Base-by-base conservation (phyloP, 2,113 vertebrate species). In the Synodontis membranacea region DNA sequence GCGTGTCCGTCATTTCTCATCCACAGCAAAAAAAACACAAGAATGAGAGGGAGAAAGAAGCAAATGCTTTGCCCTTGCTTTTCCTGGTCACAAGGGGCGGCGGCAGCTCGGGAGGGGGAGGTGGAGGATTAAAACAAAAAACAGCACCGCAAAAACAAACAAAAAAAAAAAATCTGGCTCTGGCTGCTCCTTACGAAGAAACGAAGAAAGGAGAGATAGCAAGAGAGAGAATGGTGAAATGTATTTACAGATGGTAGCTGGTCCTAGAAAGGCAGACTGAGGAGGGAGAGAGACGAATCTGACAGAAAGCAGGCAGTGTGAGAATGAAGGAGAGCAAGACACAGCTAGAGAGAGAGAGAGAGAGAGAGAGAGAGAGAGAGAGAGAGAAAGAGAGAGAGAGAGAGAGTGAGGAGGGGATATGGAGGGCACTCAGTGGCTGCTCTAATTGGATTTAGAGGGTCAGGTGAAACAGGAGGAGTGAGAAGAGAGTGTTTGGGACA, bases 1-100 rank as follows among this genome's bases (percentile, higher is more conserved):
- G 64, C 83, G 84, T 87, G 64, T 88, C 88, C 42, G 75, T 90
- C 93, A 94, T 94, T 72, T 88, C 90, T 86, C 60, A 85, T 87
- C 70, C 87, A 86, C 19, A 39, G 44, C 58, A 42, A 39, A 58
- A 79, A 42, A 83, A 21, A 2, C 12, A 6, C 52, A 86, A 25
- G 68, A 58, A 75, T 19, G 25, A 31, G 44, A 21, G 48, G 28
- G 12, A 39, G 52, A 50, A 21, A 46, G 70, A 82, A 60, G 28
- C 21, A 31, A 79, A 60, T 34, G 48, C 75, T 84, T 86, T 74
- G 60, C 56, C 82, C 89, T 60, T 44, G 83, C 39, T 84, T 72
- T 56, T 68, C 83, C 78, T 80, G 68, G 74, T 85, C 85, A 74
- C 87, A 81, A 89, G 86, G 37, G 88, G 85, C 19, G 90, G 52